Evolutionary conservation across 2,797 vertebrate genomes (phyloP).

Genomic region (Acanthis flammea): DNA sequence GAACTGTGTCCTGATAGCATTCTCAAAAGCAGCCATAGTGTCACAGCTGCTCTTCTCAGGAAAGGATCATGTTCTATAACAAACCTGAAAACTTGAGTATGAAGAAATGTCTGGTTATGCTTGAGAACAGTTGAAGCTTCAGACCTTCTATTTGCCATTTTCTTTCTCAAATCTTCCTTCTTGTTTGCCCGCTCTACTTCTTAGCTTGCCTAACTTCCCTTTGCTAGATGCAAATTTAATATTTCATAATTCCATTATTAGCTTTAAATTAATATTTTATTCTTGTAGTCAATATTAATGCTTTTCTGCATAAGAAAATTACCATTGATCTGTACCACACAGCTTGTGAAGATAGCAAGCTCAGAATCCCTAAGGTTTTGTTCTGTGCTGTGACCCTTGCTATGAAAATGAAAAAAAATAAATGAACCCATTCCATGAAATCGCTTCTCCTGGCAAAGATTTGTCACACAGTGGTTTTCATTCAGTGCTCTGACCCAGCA

Average conservation of each 20-base stretch:
- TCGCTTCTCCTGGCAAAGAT: neutral
- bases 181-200: neutral
- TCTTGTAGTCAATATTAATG: neutral
- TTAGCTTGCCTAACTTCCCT: neutral
- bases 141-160: neutral
- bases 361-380: neutral
- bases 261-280: neutral
- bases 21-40: neutral
- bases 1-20: neutral
- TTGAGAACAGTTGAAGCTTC: neutral
- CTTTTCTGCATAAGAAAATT: neutral
- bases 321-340: neutral
- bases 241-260: neutral
- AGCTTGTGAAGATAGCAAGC: neutral
- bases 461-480: neutral
- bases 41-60: neutral
- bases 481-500: neutral
- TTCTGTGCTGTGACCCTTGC: neutral
- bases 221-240: neutral
- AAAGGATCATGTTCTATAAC: neutral
- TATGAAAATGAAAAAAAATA: neutral
- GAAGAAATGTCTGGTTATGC: neutral
- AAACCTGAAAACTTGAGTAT: accelerated
- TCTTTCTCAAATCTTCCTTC: neutral
- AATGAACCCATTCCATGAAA: neutral